Evolutionary conservation across 2,113 vertebrate genomes (phyloP), one percentile per base, ranked within the genome.

Genomic region (Gallinago undulata): DNA sequence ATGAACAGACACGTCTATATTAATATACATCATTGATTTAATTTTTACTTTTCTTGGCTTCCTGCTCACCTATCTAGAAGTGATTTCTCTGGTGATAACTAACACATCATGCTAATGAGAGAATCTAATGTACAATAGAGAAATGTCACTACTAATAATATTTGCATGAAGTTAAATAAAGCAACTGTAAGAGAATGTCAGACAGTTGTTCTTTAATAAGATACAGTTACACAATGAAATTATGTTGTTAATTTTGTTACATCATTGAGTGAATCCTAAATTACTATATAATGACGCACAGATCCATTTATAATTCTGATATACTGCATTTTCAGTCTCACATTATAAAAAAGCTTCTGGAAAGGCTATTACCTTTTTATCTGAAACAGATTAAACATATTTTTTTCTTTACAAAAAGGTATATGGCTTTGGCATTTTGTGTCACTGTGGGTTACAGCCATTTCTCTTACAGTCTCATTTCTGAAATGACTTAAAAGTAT

Each of bases 81-180:
- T 97, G 96, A 98, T 98, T 98, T 98, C 97, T 98, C 97, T 98
- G 93, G 97, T 98, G 98, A 98, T 98, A 98, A 98, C 97, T 98
- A 98, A 98, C 97, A 98, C 96, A 98, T 98, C 97, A 97, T 97
- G 96, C 96, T 98, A 98, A 98, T 98, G 97, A 98, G 96, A 97
- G 97, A 97, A 97, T 97, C 98, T 98, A 98, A 98, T 98, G 97
- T 96, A 98, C 98, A 98, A 98, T 96, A 98, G 97, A 97, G 98
- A 98, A 98, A 98, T 98, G 98, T 98, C 98, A 98, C 97, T 98
- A 97, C 94, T 98, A 98, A 98, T 98, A 98, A 98, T 97, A 98
- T 98, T 98, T 98, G 96, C 97, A 98, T 97, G 97, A 98, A 98
- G 98, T 98, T 98, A 98, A 98, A 98, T 98, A 98, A 98, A 98